Evolutionary conservation across 2,888 invertebrate species (phyloP).

Genomic region (Timema cristinae): DNA sequence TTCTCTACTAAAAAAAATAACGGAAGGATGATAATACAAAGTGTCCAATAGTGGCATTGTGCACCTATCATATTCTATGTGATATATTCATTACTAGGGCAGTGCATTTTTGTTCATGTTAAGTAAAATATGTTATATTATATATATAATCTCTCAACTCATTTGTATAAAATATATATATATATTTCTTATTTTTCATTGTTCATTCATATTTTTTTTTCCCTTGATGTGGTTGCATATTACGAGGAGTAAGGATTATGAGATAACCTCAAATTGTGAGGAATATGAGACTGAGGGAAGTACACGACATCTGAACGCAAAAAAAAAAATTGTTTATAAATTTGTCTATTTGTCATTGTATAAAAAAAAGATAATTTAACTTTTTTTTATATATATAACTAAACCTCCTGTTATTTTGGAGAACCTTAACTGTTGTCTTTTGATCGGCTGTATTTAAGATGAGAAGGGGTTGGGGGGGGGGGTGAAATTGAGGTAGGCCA

Average conservation of each 20-base stretch:
- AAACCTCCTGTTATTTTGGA: slow-evolving; percentile 27
- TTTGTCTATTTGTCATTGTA: slow-evolving; percentile 10
- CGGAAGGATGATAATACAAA: slow-evolving; percentile 1
- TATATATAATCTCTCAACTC: slow-evolving; percentile 29
- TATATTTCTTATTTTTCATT: slow-evolving; percentile 34
- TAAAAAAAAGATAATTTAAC: slow-evolving; percentile 14
- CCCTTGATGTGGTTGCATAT: slow-evolving; percentile 30
- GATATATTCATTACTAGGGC: slow-evolving; percentile 50
- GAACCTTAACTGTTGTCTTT: slow-evolving; percentile 35
- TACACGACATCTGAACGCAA: slow-evolving; percentile 36
- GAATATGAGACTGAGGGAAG: slow-evolving; percentile 48
- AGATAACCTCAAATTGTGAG: slow-evolving; percentile 31
- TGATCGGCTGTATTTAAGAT: slow-evolving; percentile 19
- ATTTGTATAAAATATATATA: slow-evolving; percentile 42
- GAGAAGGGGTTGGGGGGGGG: slow-evolving; percentile 4
- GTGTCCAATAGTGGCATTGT: slow-evolving; percentile 27
- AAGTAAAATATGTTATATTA: slow-evolving; percentile 31
- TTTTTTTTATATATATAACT: slow-evolving; percentile 26
- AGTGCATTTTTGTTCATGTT: slow-evolving; percentile 36
- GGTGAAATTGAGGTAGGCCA: slow-evolving; percentile 27
- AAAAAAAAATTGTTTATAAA: slow-evolving; percentile 25
- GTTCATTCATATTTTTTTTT: slow-evolving; percentile 32
- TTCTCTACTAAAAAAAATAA: slow-evolving; percentile 11
- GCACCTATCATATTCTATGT: slow-evolving; percentile 50
- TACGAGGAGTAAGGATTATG: slow-evolving; percentile 27